These are phyloP conservation scores for Drosophila azteca DNA, from an alignment of 1,140 invertebrate species.

Conservation along the genomic window DNA sequence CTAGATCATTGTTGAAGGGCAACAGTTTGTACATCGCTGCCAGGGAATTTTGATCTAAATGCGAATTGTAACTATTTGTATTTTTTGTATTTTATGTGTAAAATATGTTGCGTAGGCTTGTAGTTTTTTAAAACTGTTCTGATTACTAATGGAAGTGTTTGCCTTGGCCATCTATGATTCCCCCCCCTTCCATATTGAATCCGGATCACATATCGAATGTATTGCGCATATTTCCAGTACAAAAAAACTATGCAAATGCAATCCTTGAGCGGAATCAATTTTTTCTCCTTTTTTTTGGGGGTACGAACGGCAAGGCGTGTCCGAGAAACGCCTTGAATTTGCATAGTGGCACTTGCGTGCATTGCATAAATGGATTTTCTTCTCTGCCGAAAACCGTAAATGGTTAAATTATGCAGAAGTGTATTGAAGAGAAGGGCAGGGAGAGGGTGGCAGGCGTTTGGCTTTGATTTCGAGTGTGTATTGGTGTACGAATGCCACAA, in stretches of 20 bases:
- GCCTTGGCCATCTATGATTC: background rate
- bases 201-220: background rate
- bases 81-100: too few relatives aligned
- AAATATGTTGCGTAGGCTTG: too few relatives aligned
- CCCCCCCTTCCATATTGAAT: background rate
- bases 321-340: slow-evolving; percentile 27
- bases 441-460: too few relatives aligned
- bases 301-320: slow-evolving; percentile 15
- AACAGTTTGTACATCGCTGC: too few relatives aligned
- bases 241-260: slow-evolving; percentile 47
- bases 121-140: too few relatives aligned
- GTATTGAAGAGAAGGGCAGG: background rate
- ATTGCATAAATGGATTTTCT: slow-evolving; percentile 45
- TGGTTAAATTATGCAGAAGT: slow-evolving; percentile 38
- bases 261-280: slow-evolving; percentile 43
- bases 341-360: slow-evolving; percentile 52
- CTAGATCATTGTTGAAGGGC: too few relatives aligned
- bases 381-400: slow-evolving; percentile 25
- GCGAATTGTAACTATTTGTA: too few relatives aligned
- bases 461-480: slow-evolving; percentile 27
- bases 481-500: slow-evolving; percentile 10
- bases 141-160: too few relatives aligned
- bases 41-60: too few relatives aligned
- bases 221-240: slow-evolving; percentile 21
- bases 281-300: background rate